Evolutionary conservation across 2,888 invertebrate species (phyloP).

Genomic region (Pristionchus mayeri): DNA sequence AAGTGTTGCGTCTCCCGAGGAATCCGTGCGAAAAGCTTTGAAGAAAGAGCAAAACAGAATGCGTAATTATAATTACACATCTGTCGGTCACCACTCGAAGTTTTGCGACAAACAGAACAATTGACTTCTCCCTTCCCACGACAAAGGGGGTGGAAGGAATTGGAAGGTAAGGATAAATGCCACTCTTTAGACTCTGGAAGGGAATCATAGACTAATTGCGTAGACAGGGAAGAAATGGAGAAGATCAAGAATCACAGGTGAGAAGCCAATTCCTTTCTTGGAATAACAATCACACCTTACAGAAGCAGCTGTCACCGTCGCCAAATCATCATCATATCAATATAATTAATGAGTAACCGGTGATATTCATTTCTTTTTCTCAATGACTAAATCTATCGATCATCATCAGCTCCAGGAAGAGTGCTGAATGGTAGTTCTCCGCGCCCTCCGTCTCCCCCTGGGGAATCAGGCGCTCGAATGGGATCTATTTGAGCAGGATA

Average conservation of each 20-base stretch:
- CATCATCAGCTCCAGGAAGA: background rate
- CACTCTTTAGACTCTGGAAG: background rate
- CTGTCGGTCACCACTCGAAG: conserved; percentile 12
- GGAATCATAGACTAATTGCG: no score
- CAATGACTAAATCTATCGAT: no score
- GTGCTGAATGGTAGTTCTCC: background rate
- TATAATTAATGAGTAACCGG: no score
- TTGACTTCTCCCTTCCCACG: background rate
- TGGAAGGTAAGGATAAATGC: background rate
- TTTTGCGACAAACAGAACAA: conserved; percentile 35
- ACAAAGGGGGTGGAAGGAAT: conserved; percentile 21
- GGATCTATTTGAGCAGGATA: conserved; percentile 26
- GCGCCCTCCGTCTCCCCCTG: background rate
- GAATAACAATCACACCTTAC: no score
- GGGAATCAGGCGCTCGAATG: background rate
- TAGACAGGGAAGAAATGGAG: no score
- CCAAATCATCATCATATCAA: no score
- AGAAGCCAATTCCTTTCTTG: no score
- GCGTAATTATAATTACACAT: conserved; percentile 7
- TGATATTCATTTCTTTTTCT: no score
- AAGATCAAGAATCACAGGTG: no score
- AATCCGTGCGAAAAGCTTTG: background rate
- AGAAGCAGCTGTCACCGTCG: no score
- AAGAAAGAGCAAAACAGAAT: background rate
- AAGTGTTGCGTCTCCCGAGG: background rate